These are phyloP conservation scores for Euplagia quadripunctaria DNA, from an alignment of 2,888 invertebrate species.

Conservation along the genomic window DNA sequence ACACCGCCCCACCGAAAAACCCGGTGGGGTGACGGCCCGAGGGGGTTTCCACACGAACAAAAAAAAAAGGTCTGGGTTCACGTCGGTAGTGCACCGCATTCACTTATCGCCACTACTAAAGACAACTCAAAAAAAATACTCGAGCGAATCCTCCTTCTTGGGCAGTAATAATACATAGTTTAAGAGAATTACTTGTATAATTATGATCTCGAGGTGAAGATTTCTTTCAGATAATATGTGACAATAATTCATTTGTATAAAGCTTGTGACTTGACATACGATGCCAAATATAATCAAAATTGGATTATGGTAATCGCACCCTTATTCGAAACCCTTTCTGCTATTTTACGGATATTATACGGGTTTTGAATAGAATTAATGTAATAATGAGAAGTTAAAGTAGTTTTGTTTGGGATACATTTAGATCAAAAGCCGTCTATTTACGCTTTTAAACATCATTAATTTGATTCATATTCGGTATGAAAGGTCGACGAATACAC, in stretches of 20 bases:
- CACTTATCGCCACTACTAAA: no score
- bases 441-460: background rate
- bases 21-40: no score
- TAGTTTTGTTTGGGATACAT: constrained; percentile 7
- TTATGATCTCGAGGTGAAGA: constrained; percentile 14
- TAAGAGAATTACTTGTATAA: no score
- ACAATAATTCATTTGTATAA: constrained; percentile 5
- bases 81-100: no score
- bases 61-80: no score
- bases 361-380: constrained; percentile 13
- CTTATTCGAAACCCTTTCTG: constrained; percentile 22
- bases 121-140: no score
- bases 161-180: no score
- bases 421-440: constrained; percentile 2
- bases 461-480: background rate
- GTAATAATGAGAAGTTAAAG: constrained; percentile 10
- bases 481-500: background rate
- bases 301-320: constrained; percentile 24
- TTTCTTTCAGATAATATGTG: constrained; percentile 3
- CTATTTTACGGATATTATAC: constrained; percentile 5
- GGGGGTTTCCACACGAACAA: no score
- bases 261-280: background rate
- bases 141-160: no score
- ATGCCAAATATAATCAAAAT: constrained; percentile 20
- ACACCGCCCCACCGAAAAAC: no score